Evolutionary conservation across 2,113 vertebrate species (phyloP).

Genomic region (Salvelinus alpinus): DNA sequence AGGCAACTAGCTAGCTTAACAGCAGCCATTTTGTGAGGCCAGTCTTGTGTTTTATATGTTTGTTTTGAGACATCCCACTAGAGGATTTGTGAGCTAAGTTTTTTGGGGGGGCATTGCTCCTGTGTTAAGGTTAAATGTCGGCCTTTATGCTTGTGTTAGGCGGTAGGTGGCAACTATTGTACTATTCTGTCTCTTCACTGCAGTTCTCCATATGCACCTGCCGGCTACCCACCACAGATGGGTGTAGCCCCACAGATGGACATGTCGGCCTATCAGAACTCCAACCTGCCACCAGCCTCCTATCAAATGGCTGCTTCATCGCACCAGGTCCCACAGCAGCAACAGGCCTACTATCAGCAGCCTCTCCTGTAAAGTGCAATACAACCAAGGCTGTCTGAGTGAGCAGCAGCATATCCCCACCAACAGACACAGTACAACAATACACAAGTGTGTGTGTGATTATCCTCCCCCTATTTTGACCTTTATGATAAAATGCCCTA

Average conservation of each 20-base stretch:
- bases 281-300: constrained; percentile 75
- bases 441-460: too few species aligned
- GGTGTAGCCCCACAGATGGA: constrained; percentile 75
- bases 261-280: constrained; percentile 78
- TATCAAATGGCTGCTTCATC: constrained; percentile 77
- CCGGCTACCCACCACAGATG: constrained; percentile 77
- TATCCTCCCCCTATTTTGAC: constrained; percentile 4
- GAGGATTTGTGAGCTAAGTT: too few species aligned
- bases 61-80: too few species aligned
- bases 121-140: too few species aligned
- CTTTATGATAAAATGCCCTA: background rate
- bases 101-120: too few species aligned
- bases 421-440: too few species aligned
- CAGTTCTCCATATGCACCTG: constrained; percentile 71
- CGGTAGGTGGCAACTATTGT: background rate
- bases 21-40: too few species aligned
- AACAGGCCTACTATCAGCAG: constrained; percentile 85
- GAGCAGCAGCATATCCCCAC: too few species aligned
- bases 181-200: constrained; percentile 67
- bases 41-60: too few species aligned
- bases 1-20: too few species aligned
- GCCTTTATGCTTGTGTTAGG: too few species aligned
- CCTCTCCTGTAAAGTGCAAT: constrained; percentile 81
- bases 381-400: too few species aligned
- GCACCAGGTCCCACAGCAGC: constrained; percentile 78